phyloP scores from a whole-genome alignment of 2,888 invertebrate genomes.

The Platynereis dumerilii region DNA sequence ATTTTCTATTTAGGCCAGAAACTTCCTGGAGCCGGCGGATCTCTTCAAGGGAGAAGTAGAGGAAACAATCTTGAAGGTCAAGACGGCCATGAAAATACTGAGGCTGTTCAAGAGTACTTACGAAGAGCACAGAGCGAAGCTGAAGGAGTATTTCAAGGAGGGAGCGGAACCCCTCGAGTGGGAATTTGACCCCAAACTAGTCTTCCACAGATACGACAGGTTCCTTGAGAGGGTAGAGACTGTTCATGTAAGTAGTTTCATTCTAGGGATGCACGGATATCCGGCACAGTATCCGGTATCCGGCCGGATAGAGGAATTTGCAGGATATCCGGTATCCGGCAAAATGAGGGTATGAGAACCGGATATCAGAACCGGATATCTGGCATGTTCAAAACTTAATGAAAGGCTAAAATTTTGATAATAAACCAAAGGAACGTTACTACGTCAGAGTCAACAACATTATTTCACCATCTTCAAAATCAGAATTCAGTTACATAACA shows the following conservation, averaged over 20 bases:
- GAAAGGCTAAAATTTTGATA: no score
- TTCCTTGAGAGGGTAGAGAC: slow-evolving; percentile 59
- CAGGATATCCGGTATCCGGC: no score
- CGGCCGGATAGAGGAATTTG: no score
- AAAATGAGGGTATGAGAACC: no score
- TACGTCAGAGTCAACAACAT: no score
- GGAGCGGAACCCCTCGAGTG: slow-evolving; percentile 55
- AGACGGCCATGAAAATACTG: slow-evolving; percentile 52
- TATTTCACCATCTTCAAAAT: no score
- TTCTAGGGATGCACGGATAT: no score
- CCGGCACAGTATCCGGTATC: neutral
- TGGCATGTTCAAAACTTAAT: no score
- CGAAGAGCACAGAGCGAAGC: slow-evolving; percentile 57
- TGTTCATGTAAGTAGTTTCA: slow-evolving; percentile 53
- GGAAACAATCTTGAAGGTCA: slow-evolving; percentile 85
- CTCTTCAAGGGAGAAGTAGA: slow-evolving; percentile 94
- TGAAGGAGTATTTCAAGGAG: slow-evolving; percentile 61
- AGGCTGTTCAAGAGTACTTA: slow-evolving; percentile 56
- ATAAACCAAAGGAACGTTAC: no score
- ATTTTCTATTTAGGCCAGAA: no score
- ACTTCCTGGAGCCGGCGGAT: slow-evolving; percentile 85
- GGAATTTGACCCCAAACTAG: slow-evolving; percentile 63
- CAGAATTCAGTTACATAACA: no score
- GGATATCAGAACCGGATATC: no score
- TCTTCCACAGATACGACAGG: slow-evolving; percentile 62